Evolutionary conservation across 2,113 vertebrate species (phyloP).

Genomic region (Macquaria australasica): DNA sequence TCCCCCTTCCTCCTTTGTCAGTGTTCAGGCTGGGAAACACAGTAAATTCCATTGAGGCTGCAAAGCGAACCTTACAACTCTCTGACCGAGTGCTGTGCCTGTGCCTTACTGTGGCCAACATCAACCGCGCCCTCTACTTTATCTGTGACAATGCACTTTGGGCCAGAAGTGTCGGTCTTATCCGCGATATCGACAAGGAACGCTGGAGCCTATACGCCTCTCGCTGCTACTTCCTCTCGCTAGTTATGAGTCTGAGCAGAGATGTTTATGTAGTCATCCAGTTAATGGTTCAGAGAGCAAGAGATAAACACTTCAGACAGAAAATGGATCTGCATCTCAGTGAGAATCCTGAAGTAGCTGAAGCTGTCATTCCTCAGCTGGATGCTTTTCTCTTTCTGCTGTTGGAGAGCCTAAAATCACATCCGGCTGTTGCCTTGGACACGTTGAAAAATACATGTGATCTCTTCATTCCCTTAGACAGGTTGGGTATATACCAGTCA

Average conservation of each 20-base stretch:
- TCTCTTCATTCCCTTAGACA: slow-evolving; percentile 91
- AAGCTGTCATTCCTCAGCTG: slow-evolving; percentile 77
- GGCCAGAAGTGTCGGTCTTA: slow-evolving; percentile 85
- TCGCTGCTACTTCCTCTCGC: slow-evolving; percentile 88
- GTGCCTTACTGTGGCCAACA: slow-evolving; percentile 88
- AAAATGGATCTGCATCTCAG: slow-evolving; percentile 69
- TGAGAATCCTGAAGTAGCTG: slow-evolving; percentile 62
- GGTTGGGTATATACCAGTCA: slow-evolving; percentile 87
- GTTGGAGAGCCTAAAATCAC: slow-evolving; percentile 80
- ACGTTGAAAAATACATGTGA: slow-evolving; percentile 93
- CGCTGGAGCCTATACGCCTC: slow-evolving; percentile 88
- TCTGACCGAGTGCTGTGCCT: slow-evolving; percentile 86
- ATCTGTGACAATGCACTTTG: slow-evolving; percentile 92
- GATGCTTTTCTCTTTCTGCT: slow-evolving; percentile 85
- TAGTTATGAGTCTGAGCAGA: slow-evolving; percentile 88
- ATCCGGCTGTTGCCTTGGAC: slow-evolving; percentile 91
- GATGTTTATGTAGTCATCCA: slow-evolving; percentile 88
- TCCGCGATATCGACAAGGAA: slow-evolving; percentile 81
- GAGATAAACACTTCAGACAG: slow-evolving; percentile 63
- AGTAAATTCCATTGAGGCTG: slow-evolving; percentile 89
- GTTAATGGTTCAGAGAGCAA: slow-evolving; percentile 80
- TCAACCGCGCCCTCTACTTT: slow-evolving; percentile 91
- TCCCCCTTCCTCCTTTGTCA: slow-evolving; percentile 82
- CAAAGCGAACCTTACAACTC: slow-evolving; percentile 82
- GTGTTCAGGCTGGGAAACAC: slow-evolving; percentile 94